A percentile compares a stretch with the other conserved stretches of the same genome.
Conservation (phyloP, 1,140 invertebrate species). For the Drosophila eugracilis region DNA sequence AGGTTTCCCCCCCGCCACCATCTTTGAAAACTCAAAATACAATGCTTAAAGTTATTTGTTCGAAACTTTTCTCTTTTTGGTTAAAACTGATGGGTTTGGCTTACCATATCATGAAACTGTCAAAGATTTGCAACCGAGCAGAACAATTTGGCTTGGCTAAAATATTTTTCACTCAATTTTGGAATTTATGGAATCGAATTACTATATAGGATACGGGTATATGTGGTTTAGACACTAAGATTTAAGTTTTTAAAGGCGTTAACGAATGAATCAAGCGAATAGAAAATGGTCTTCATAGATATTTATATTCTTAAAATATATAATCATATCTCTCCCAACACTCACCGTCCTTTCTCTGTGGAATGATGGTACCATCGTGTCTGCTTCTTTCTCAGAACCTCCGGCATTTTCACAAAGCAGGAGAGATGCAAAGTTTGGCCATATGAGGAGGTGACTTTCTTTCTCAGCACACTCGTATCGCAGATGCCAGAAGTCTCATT, state of each 20-base stretch:
- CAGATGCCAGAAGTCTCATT: slow-evolving; percentile 90
- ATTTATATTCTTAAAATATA: too few species aligned
- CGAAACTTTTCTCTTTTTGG: slow-evolving; percentile 8
- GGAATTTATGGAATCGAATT: too few species aligned
- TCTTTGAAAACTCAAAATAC: slow-evolving; percentile 19
- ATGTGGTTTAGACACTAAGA: too few species aligned
- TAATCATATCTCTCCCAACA: neutral
- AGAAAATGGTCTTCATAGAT: too few species aligned
- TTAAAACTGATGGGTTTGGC: neutral
- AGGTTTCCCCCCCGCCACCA: slow-evolving; percentile 1
- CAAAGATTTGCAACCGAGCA: neutral
- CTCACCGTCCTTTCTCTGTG: slow-evolving; percentile 88
- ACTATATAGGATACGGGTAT: too few species aligned
- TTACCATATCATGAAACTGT: neutral
- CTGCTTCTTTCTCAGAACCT: slow-evolving; percentile 87
- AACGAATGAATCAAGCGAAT: too few species aligned
- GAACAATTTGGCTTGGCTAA: neutral
- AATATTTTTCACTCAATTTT: neutral
- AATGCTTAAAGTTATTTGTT: slow-evolving; percentile 6
- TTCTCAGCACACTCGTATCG: slow-evolving; percentile 89
- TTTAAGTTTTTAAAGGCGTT: too few species aligned
- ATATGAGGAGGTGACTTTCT: slow-evolving; percentile 90
- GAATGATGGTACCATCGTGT: slow-evolving; percentile 90
- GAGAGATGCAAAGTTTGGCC: slow-evolving; percentile 91
- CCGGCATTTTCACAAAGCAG: slow-evolving; percentile 90